Evolutionary conservation across 2,797 vertebrate genomes (phyloP).

Genomic region (Sparus aurata): DNA sequence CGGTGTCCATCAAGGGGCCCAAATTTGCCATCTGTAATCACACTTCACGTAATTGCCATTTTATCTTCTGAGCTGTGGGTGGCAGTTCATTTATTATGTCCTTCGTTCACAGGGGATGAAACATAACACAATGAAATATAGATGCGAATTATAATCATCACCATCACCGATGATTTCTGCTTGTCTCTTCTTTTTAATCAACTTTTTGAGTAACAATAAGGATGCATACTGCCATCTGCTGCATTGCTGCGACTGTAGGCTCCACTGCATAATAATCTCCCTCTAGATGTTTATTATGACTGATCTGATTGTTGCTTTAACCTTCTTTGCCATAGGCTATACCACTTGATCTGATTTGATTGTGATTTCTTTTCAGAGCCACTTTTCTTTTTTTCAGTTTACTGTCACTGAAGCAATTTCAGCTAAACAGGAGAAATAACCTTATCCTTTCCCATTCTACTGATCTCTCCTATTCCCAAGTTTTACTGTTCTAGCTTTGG

Average conservation of each 20-base stretch:
- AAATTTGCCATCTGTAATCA: too few relatives aligned
- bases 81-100: not conserved
- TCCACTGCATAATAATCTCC: not conserved
- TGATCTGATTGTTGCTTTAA: not conserved
- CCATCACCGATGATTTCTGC: not conserved
- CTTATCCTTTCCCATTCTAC: not conserved
- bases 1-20: not conserved
- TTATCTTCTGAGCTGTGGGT: too few relatives aligned
- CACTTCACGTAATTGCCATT: too few relatives aligned
- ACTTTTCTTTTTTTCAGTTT: not conserved
- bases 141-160: not conserved
- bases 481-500: not conserved
- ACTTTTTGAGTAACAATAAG: not conserved
- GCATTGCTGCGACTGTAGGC: not conserved
- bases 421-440: not conserved
- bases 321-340: not conserved
- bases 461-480: not conserved
- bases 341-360: not conserved
- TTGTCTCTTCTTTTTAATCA: not conserved
- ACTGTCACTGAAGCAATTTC: not conserved
- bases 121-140: not conserved
- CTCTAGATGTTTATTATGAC: not conserved
- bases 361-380: not conserved
- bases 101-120: too few relatives aligned
- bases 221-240: constrained; percentile 26